Conservation (phyloP, 1,140 invertebrate species). For the Diorhabda elongata region DNA sequence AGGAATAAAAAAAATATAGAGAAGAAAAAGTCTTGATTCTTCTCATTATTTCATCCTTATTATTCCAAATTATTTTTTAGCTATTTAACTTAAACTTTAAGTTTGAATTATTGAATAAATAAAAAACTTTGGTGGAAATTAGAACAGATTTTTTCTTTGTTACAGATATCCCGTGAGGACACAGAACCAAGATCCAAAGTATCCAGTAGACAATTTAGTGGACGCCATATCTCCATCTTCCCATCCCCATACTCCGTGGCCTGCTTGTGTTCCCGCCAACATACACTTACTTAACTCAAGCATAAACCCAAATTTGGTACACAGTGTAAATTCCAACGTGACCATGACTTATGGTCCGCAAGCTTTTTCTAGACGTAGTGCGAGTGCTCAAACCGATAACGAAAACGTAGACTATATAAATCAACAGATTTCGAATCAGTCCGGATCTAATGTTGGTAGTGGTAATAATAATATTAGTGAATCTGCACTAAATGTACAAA, state of each 20-base stretch:
- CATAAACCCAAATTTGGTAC: background rate
- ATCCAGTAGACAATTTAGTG: background rate
- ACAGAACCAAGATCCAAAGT: constrained; percentile 7
- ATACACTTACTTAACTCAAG: constrained; percentile 17
- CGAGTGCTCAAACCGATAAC: constrained; percentile 56
- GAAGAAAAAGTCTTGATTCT: too few species aligned
- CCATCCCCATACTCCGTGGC: constrained; percentile 46
- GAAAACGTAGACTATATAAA: constrained; percentile 45
- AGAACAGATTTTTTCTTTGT: background rate
- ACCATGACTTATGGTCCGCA: constrained; percentile 9
- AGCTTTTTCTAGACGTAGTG: constrained; percentile 48
- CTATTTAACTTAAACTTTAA: too few species aligned
- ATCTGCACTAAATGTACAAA: constrained; percentile 17
- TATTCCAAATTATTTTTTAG: too few species aligned
- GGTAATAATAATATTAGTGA: constrained; percentile 18
- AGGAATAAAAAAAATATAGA: too few species aligned
- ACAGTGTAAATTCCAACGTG: constrained; percentile 31
- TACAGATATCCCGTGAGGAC: constrained; percentile 28
- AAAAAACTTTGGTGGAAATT: too few species aligned
- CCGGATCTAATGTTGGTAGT: constrained; percentile 22
- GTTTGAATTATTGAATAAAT: too few species aligned
- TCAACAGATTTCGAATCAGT: background rate
- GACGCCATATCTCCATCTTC: constrained; percentile 13
- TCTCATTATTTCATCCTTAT: too few species aligned
- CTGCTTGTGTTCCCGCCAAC: constrained; percentile 46